These are phyloP conservation scores for Gorsachius goisagi DNA, from an alignment of 2,113 vertebrate species.

Conservation along the genomic window DNA sequence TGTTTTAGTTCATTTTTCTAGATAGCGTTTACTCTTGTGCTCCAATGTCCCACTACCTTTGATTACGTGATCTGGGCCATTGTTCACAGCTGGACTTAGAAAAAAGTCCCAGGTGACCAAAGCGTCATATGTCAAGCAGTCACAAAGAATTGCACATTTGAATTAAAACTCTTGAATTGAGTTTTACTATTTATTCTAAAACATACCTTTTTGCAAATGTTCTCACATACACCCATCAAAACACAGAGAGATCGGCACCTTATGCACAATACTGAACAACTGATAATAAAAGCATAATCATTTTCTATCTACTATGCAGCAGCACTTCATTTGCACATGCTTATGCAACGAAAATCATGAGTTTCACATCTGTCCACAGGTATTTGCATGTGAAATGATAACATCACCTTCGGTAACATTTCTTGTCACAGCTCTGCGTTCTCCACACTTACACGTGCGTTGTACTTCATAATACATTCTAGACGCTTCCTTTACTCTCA, in stretches of 20 bases:
- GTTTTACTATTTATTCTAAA: neutral
- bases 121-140: neutral
- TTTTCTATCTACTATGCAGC: neutral
- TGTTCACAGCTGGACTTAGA: neutral
- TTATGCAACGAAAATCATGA: neutral
- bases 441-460: neutral
- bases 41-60: neutral
- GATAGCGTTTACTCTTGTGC: neutral
- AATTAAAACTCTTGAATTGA: neutral
- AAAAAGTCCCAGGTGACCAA: neutral
- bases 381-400: neutral
- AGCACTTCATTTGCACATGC: neutral
- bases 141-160: neutral
- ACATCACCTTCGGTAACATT: neutral
- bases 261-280: neutral
- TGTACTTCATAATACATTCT: neutral
- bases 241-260: neutral
- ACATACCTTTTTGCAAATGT: neutral
- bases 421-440: neutral
- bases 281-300: neutral
- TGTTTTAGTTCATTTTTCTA: neutral
- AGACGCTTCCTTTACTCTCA: neutral
- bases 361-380: neutral
- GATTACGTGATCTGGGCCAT: neutral
- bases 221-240: neutral